Percentiles rank a stretch among this genome's conserved stretches.
These are phyloP conservation scores for Acleris literana DNA, from an alignment of 2,888 invertebrate species.

Conservation along the genomic window DNA sequence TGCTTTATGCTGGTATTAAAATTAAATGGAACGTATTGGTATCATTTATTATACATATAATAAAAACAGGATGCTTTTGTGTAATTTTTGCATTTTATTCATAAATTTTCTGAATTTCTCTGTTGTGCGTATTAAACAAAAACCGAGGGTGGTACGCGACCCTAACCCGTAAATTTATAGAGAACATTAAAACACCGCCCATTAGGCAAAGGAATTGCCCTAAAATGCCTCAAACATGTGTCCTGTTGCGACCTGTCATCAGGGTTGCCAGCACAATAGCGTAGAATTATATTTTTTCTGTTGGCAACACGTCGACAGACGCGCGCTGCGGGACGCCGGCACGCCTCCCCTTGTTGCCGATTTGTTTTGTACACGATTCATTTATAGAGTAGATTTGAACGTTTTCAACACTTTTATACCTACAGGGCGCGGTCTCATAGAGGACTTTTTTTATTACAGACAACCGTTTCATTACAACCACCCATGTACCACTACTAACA, in stretches of 20 bases:
- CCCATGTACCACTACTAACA: too few relatives aligned
- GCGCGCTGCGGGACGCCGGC: constrained; percentile 74
- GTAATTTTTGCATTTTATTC: neutral
- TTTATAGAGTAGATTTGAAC: constrained; percentile 58
- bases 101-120: constrained; percentile 55
- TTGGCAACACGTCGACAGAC: constrained; percentile 80
- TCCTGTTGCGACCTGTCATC: constrained; percentile 81
- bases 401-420: neutral
- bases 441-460: neutral
- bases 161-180: constrained; percentile 71
- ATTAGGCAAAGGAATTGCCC: constrained; percentile 80
- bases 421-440: neutral
- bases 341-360: constrained; percentile 77
- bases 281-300: constrained; percentile 74
- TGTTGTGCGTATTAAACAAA: constrained; percentile 59
- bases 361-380: constrained; percentile 76
- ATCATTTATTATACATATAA: neutral
- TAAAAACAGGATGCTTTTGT: neutral
- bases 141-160: constrained; percentile 58
- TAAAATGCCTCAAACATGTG: constrained; percentile 81
- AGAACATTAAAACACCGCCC: constrained; percentile 78
- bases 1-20: too few relatives aligned
- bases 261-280: constrained; percentile 76
- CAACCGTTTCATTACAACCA: neutral
- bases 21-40: too few relatives aligned